These are phyloP conservation scores for Centropyge bicolor DNA, from an alignment of 2,797 vertebrate species.

Conservation along the genomic window DNA sequence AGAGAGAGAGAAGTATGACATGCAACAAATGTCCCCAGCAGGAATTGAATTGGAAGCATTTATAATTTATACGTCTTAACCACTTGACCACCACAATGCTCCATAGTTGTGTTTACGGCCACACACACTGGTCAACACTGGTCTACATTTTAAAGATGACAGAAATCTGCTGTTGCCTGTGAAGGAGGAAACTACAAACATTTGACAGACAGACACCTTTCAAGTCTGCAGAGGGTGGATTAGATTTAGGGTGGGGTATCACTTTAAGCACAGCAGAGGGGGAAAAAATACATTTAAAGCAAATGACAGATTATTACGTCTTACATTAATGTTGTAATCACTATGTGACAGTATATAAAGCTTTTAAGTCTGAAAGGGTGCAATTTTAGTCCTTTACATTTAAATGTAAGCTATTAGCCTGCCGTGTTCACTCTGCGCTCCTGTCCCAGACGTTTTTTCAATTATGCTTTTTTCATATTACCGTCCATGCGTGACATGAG, in stretches of 20 bases:
- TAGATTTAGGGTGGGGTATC: not conserved
- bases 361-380: constrained; percentile 40
- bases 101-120: not conserved
- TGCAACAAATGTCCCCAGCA: not conserved
- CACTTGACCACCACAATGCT: not conserved
- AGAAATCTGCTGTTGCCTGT: not conserved
- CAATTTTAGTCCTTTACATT: constrained; percentile 36
- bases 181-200: not conserved
- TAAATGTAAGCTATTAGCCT: constrained; percentile 55
- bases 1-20: not conserved
- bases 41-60: constrained; percentile 14
- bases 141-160: not conserved
- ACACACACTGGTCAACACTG: not conserved
- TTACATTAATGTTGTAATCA: constrained; percentile 24
- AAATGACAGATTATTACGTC: constrained; percentile 5
- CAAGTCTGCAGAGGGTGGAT: not conserved
- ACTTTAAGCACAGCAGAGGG: not conserved
- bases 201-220: not conserved
- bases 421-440: constrained; percentile 48
- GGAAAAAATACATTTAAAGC: not conserved
- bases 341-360: constrained; percentile 16
- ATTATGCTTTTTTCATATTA: constrained; percentile 71
- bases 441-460: constrained; percentile 65
- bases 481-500: constrained; percentile 72
- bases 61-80: constrained; percentile 8